A percentile compares a stretch with the other conserved stretches of the same genome.
These are phyloP conservation scores for Atlantisia rogersi DNA, from an alignment of 2,113 vertebrate genomes.

Conservation along the genomic window DNA sequence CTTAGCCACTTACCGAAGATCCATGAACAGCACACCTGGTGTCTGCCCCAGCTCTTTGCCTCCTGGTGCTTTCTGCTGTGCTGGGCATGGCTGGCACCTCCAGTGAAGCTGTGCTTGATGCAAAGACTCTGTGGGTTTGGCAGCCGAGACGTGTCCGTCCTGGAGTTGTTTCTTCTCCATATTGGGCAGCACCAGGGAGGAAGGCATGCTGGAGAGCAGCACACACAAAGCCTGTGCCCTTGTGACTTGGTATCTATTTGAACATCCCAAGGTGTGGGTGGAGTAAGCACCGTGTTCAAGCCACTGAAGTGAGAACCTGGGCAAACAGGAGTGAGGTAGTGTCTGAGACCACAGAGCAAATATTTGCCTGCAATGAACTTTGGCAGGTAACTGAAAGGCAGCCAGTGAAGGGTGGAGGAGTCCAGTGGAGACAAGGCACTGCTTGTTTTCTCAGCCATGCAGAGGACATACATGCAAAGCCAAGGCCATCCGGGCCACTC, in stretches of 20 bases:
- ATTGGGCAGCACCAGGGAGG: background rate
- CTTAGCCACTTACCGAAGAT: background rate
- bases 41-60: background rate
- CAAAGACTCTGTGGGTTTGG: background rate
- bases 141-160: background rate
- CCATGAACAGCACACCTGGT: fast-evolving
- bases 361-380: conserved; percentile 64
- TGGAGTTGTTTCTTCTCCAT: fast-evolving
- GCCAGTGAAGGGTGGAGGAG: conserved; percentile 56
- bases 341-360: conserved; percentile 73
- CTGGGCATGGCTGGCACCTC: fast-evolving
- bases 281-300: conserved; percentile 50
- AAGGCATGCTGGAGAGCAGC: fast-evolving
- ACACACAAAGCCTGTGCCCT: background rate
- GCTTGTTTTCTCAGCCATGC: conserved; percentile 43
- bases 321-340: conserved; percentile 74
- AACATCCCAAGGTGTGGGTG: conserved; percentile 33
- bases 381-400: conserved; percentile 60
- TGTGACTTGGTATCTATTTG: background rate
- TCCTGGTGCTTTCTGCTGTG: background rate
- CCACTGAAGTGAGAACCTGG: conserved; percentile 52
- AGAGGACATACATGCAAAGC: background rate
- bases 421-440: conserved; percentile 18
- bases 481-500: background rate
- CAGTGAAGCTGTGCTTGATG: fast-evolving